Percentiles rank a stretch among this genome's conserved stretches.
Evolutionary conservation across 2,888 invertebrate genomes (phyloP).

Genomic region (Acanthosoma haemorrhoidale): DNA sequence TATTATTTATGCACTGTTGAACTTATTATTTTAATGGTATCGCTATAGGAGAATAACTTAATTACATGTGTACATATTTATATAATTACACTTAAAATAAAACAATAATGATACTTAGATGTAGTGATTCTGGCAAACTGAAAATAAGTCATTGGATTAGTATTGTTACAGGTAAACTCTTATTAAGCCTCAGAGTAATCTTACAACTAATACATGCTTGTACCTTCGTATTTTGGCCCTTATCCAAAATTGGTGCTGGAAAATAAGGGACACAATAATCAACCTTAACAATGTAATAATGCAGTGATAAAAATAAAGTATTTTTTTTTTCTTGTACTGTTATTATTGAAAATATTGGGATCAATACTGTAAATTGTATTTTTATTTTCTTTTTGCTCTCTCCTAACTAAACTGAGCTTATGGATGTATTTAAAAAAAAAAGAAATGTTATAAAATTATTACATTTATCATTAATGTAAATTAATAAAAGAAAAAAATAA

Average conservation of each 20-base stretch:
- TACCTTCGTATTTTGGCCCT: no score
- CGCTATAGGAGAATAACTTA: no score
- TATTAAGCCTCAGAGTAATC: not conserved
- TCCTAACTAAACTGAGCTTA: slow-evolving; percentile 3
- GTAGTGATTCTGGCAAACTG: not conserved
- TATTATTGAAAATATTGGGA: slow-evolving; percentile 4
- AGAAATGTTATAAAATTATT: not conserved
- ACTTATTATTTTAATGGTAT: no score
- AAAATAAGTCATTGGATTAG: not conserved
- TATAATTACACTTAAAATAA: no score
- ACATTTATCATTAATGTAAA: not conserved
- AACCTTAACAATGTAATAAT: slow-evolving; percentile 5
- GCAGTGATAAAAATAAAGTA: not conserved
- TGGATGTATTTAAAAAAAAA: not conserved
- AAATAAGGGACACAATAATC: slow-evolving; percentile 5
- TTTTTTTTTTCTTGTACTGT: not conserved
- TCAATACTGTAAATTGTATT: not conserved
- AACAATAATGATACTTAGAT: no score
- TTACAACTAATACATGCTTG: not conserved
- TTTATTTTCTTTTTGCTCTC: not conserved
- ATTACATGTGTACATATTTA: no score
- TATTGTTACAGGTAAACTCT: not conserved
- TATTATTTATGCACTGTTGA: no score
- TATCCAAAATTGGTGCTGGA: not conserved
- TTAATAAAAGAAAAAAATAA: not conserved